Conservation (phyloP, 1,140 invertebrate species). For the Ruditapes philippinarum region DNA sequence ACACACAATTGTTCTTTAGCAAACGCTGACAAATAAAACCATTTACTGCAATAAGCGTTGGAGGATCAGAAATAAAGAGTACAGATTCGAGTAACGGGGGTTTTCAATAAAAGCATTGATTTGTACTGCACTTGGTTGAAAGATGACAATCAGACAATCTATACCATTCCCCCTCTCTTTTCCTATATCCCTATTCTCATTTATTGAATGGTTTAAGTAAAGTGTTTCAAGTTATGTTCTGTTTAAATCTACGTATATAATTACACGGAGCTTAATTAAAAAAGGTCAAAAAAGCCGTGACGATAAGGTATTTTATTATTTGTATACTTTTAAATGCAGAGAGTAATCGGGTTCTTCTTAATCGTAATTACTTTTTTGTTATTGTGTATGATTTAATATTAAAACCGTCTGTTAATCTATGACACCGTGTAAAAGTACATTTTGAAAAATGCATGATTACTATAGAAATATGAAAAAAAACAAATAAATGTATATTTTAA, state of each 20-base stretch:
- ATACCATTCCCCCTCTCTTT: no score
- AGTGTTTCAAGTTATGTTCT: background rate
- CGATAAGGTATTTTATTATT: conserved; percentile 10
- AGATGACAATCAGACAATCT: no score
- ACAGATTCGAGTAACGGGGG: background rate
- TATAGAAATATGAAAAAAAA: no score
- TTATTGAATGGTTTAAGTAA: background rate
- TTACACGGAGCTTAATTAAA: background rate
- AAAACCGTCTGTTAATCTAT: no score
- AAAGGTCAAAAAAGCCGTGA: background rate
- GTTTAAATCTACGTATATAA: no score
- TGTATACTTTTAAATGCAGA: no score
- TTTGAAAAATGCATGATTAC: no score
- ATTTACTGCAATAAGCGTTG: conserved; percentile 43
- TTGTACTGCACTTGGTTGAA: background rate
- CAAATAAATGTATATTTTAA: no score
- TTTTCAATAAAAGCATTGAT: conserved; percentile 19
- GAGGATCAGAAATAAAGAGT: background rate
- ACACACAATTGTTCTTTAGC: conserved; percentile 12
- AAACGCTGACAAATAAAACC: conserved; percentile 43
- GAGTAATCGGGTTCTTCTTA: no score
- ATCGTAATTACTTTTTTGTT: no score
- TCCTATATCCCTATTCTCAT: background rate
- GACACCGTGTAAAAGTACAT: no score
- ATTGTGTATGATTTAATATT: no score